Conservation (phyloP, 2,888 invertebrate species). For the Drosophila tanythrix region DNA sequence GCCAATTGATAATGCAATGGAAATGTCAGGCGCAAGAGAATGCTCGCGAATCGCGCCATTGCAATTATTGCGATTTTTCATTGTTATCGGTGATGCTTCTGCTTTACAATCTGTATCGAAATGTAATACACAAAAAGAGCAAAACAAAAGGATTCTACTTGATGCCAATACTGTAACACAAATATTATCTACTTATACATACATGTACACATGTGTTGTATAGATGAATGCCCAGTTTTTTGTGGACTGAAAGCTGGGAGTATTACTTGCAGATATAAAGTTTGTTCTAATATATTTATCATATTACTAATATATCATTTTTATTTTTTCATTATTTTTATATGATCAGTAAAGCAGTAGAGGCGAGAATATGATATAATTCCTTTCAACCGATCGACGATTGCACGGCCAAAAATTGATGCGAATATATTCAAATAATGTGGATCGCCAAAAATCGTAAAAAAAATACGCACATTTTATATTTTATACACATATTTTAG, state of each 20-base stretch:
- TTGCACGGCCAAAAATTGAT: no score
- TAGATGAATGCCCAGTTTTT: not conserved
- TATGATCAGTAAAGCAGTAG: no score
- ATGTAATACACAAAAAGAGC: not conserved
- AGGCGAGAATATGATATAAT: not conserved
- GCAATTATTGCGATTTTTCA: conserved; percentile 21
- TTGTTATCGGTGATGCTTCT: conserved; percentile 11
- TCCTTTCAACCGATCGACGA: no score
- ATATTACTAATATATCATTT: not conserved
- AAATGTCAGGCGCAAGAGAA: conserved; percentile 34
- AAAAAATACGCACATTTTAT: not conserved
- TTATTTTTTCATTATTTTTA: not conserved
- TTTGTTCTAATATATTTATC: no score
- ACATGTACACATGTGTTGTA: no score
- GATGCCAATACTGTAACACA: not conserved
- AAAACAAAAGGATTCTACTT: not conserved
- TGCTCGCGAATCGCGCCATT: conserved; percentile 24
- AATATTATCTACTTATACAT: not conserved
- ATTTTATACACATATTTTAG: not conserved
- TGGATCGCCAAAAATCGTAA: no score
- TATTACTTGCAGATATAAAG: not conserved
- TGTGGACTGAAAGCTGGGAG: no score
- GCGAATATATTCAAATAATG: no score
- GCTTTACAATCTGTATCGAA: not conserved
- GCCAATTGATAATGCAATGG: conserved; percentile 14